A percentile compares a stretch with the other conserved stretches of the same genome.
These are phyloP conservation scores for Cephalopachus bancanus DNA, from an alignment of 2,797 vertebrate species.

Conservation along the genomic window DNA sequence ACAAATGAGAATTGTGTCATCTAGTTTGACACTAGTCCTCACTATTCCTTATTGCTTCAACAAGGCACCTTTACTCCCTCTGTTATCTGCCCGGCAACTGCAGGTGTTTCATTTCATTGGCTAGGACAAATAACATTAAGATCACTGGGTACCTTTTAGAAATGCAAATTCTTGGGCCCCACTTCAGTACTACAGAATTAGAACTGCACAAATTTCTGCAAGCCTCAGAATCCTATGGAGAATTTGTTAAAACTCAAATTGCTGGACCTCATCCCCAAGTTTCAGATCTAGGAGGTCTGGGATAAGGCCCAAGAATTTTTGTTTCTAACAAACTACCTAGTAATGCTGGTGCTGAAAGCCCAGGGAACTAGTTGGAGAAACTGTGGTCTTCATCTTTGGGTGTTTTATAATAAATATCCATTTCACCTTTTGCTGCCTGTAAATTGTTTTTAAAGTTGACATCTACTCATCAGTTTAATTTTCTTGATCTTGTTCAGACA, in stretches of 20 bases:
- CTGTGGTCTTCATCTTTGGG: neutral
- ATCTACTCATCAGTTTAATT: slow-evolving; percentile 9
- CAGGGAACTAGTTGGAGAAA: neutral
- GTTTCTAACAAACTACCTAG: neutral
- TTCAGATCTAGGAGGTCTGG: neutral
- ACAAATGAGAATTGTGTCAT: neutral
- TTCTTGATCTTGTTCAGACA: slow-evolving; percentile 50
- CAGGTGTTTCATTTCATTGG: neutral
- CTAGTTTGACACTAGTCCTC: neutral
- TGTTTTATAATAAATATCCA: neutral
- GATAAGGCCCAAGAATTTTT: neutral
- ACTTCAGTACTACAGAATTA: neutral
- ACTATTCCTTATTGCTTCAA: neutral
- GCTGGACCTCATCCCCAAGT: neutral
- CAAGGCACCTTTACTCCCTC: neutral
- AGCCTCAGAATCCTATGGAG: neutral
- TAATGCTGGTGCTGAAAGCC: too few relatives aligned
- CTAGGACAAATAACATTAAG: neutral
- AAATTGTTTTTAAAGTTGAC: neutral
- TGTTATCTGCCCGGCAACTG: neutral
- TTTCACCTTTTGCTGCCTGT: neutral
- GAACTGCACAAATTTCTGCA: neutral
- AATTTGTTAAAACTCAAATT: neutral
- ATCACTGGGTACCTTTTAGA: neutral
- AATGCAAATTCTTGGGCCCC: neutral